Conservation (phyloP, 1,140 invertebrate genomes). For the Helicorthomorpha holstii region DNA sequence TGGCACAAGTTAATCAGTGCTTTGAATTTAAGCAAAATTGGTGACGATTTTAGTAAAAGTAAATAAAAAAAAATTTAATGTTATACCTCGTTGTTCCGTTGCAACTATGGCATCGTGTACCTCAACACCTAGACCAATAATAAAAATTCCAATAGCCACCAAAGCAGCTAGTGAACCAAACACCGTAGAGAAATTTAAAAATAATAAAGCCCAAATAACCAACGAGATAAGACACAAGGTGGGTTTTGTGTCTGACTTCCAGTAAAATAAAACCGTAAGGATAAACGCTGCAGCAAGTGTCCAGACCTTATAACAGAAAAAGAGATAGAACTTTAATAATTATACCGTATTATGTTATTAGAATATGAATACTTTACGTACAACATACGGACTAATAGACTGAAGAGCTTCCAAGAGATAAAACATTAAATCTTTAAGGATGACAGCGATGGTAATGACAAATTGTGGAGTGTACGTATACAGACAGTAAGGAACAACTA, state of each 20-base stretch:
- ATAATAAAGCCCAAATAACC: slow-evolving; percentile 24
- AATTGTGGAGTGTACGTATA: slow-evolving; percentile 23
- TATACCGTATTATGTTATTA: background rate
- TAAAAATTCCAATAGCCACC: slow-evolving; percentile 26
- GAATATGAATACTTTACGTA: background rate
- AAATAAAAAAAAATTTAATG: background rate
- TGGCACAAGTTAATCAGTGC: too few species aligned
- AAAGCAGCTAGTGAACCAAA: slow-evolving; percentile 29
- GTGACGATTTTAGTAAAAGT: background rate
- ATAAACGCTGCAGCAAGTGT: slow-evolving; percentile 21
- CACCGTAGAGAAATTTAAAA: slow-evolving; percentile 25
- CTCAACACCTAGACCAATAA: slow-evolving; percentile 13
- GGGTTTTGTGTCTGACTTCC: slow-evolving; percentile 17
- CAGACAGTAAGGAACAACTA: slow-evolving; percentile 21
- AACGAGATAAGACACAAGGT: slow-evolving; percentile 20
- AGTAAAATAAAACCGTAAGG: slow-evolving; percentile 20
- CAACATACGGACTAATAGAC: background rate
- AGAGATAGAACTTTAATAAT: background rate
- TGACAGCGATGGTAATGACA: slow-evolving; percentile 17
- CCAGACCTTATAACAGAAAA: slow-evolving; percentile 18
- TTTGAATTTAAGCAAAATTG: too few species aligned
- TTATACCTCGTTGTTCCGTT: background rate
- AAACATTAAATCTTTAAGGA: slow-evolving; percentile 16
- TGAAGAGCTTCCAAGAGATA: background rate
- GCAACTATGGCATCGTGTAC: background rate